These are phyloP conservation scores for Coregonus suidteri DNA, from an alignment of 2,797 vertebrate genomes.

Conservation along the genomic window DNA sequence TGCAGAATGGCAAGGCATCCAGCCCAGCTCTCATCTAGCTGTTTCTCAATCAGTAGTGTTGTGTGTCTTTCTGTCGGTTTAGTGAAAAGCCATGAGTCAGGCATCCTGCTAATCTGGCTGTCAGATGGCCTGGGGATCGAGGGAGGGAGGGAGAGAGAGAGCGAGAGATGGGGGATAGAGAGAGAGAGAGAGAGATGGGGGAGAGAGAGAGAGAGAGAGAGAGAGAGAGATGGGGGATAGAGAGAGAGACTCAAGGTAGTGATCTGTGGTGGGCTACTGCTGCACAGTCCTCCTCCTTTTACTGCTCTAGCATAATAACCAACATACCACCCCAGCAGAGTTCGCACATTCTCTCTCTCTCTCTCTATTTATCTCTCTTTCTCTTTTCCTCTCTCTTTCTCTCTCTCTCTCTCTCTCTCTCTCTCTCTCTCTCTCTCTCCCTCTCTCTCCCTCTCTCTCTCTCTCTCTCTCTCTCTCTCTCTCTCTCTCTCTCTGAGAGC, in stretches of 20 bases:
- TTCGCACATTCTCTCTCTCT: constrained; percentile 15
- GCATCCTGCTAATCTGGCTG: constrained; percentile 1
- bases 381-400: no score
- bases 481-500: constrained; percentile 1
- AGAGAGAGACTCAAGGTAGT: neutral
- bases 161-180: neutral
- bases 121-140: constrained; percentile 6
- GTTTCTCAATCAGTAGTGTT: constrained; percentile 33
- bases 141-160: neutral
- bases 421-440: no score
- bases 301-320: neutral
- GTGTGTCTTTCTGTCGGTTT: neutral
- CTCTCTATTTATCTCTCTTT: no score
- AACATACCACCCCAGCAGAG: neutral
- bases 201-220: no score
- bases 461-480: constrained; percentile 14
- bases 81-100: neutral
- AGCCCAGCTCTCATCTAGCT: constrained; percentile 20
- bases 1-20: constrained; percentile 10
- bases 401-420: no score
- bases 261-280: neutral
- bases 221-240: neutral
- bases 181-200: neutral
- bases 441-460: no score
- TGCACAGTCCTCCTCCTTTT: neutral